A percentile compares a stretch with the other conserved stretches of the same genome.
Conservation (phyloP, 1,140 invertebrate species). For the Calliphora vicina region DNA sequence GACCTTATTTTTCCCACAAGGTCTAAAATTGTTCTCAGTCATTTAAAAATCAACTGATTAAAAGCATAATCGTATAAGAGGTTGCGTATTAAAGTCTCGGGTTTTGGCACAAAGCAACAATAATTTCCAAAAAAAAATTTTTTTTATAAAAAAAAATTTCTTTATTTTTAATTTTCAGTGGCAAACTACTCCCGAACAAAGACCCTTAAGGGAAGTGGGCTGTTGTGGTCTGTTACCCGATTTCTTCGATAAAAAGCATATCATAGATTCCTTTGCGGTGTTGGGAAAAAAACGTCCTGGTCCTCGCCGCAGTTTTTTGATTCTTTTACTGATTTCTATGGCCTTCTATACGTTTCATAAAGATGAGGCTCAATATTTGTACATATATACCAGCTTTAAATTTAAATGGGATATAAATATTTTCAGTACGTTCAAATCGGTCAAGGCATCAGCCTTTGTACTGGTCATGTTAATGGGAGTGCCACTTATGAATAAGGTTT, state of each 20-base stretch:
- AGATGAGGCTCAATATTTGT: conserved; percentile 75
- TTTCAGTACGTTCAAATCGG: conserved; percentile 75
- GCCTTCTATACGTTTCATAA: conserved; percentile 80
- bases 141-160: not conserved
- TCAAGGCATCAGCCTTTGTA: conserved; percentile 73
- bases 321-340: conserved; percentile 74
- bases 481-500: conserved; percentile 72
- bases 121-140: not conserved
- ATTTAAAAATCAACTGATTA: no score
- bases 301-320: conserved; percentile 69
- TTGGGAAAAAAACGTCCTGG: conserved; percentile 67
- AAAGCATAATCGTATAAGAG: no score
- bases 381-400: conserved; percentile 71
- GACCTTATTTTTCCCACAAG: no score
- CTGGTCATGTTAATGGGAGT: conserved; percentile 71
- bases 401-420: conserved; percentile 73
- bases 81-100: no score
- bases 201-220: conserved; percentile 66
- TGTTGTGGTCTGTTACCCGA: conserved; percentile 70
- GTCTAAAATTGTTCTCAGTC: no score
- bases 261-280: conserved; percentile 69
- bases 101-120: no score
- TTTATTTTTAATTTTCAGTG: conserved; percentile 66
- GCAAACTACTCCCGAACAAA: conserved; percentile 71
- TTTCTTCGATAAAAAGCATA: conserved; percentile 75